Percentiles rank a stretch among this genome's conserved stretches.
These are phyloP conservation scores for Rhagoletis zephyria DNA, from an alignment of 1,140 invertebrate species.

Conservation along the genomic window DNA sequence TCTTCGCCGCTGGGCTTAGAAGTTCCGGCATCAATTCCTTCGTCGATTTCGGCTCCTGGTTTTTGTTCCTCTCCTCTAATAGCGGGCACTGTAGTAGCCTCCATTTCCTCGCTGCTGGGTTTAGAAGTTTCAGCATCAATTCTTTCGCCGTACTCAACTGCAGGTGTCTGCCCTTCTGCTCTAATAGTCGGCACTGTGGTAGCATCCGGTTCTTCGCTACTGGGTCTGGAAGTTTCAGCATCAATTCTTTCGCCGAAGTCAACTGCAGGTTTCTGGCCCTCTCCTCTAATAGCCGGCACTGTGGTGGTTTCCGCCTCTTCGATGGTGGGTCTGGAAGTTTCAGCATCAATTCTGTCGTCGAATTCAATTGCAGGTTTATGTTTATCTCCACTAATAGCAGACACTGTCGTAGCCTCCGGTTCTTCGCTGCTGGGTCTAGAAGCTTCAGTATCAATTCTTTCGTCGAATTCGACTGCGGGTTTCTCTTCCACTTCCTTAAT, in stretches of 20 bases:
- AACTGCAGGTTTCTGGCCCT: constrained; percentile 33
- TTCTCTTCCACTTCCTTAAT: constrained; percentile 36
- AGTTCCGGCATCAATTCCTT: constrained; percentile 9
- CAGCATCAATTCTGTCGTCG: not conserved
- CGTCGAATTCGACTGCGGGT: not conserved
- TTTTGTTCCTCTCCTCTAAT: constrained; percentile 45
- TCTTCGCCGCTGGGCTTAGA: not conserved
- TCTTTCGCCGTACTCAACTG: not conserved
- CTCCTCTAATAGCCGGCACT: constrained; percentile 40
- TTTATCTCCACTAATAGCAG: constrained; percentile 32
- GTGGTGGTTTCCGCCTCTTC: not conserved
- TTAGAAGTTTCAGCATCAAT: not conserved
- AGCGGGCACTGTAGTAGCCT: constrained; percentile 20
- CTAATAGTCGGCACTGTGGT: constrained; percentile 37
- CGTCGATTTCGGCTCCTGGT: not conserved
- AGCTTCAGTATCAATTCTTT: constrained; percentile 7
- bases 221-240: not conserved
- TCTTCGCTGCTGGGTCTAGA: not conserved
- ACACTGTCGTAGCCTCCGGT: constrained; percentile 3
- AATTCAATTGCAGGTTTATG: constrained; percentile 34
- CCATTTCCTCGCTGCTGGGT: not conserved
- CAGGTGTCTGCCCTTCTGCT: constrained; percentile 41
- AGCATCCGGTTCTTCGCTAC: not conserved
- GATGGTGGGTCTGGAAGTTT: not conserved
- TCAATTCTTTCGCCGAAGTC: constrained; percentile 8